Percentiles rank a stretch among this genome's conserved stretches.
Conservation (phyloP, 2,888 invertebrate species). For the Nemurella pictetii region DNA sequence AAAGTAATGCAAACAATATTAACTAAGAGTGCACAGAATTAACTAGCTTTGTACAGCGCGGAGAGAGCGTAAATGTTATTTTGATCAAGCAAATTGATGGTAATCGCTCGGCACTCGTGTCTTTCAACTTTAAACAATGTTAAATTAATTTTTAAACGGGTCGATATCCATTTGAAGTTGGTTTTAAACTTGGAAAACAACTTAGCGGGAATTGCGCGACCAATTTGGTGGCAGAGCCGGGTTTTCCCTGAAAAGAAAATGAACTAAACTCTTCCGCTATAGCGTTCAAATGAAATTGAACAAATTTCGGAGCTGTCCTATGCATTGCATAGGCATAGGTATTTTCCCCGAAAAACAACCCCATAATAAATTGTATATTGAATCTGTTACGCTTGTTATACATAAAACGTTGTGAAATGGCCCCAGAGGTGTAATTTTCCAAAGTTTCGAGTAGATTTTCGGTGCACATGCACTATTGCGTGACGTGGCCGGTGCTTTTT, state of each 20-base stretch:
- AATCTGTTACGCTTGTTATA: neutral
- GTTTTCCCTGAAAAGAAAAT: neutral
- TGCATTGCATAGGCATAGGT: neutral
- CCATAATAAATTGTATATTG: neutral
- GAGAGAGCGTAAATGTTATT: neutral
- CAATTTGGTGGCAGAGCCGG: neutral
- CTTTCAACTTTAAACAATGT: neutral
- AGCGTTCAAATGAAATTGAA: neutral
- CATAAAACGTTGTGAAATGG: neutral
- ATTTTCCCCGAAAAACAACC: neutral
- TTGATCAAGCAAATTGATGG: slow-evolving; percentile 13
- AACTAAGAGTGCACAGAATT: slow-evolving; percentile 5
- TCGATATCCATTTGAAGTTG: neutral
- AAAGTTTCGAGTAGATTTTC: neutral
- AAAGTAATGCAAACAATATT: slow-evolving; percentile 19
- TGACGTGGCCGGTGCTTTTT: neutral
- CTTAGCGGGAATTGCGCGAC: neutral
- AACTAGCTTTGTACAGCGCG: slow-evolving; percentile 5
- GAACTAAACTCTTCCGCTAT: neutral
- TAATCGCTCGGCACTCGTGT: slow-evolving; percentile 2
- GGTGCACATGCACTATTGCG: neutral
- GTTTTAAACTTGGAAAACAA: neutral
- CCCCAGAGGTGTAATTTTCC: neutral
- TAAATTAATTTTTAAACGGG: neutral
- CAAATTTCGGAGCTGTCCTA: neutral